Base-by-base conservation (phyloP, 2,888 invertebrate species). In the Erebia epiphron region DNA sequence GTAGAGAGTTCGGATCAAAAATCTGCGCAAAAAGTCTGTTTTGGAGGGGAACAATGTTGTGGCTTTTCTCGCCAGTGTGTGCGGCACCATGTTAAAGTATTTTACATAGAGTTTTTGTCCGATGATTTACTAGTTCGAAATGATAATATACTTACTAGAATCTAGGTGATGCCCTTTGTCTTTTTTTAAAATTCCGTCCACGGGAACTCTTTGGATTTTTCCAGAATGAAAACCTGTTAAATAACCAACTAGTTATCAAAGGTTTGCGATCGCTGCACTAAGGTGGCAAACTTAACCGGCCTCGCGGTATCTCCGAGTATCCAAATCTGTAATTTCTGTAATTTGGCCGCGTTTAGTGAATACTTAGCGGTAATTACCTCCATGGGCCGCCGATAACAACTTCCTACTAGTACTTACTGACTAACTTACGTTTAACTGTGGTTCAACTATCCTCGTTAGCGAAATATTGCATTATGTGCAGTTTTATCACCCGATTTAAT, bases 321-420 rank as follows among this genome's bases (percentile, higher is more conserved):
- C 79, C 76, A 69, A 79, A 78, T 78, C 77, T 77, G 71, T 72
- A 77, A 77, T 75, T 76, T 77, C 76, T 75, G 71, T 72, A 77
- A 77, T 75, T 76, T 75, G 75, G 75, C 72, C 74, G 68, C 76
- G 70, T 73, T 75, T 71, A 73, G 70, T 69, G 81, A 83, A 83
- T 79, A 82, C 62, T 79, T 72, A 82, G 81, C 83, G 65, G 84
- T 81, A 88, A 87, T 89, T 88, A 88, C 78, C 80, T 78, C 77
- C 77, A 68, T 76, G 78, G 75, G 74, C 72, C 74, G 71, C 77
- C 78, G 84, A 84, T 86, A 87, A 84, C 79, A 83, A 86, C 79
- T 88, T 86, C 83, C 76, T 35, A 63, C 52, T 66, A 35, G 35
- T 35, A 35, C 35, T 35, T 46, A 62, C 46, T 62, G 10, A 62